Evolutionary conservation across 2,888 invertebrate species (phyloP).

Genomic region (Apodemia duryi): DNA sequence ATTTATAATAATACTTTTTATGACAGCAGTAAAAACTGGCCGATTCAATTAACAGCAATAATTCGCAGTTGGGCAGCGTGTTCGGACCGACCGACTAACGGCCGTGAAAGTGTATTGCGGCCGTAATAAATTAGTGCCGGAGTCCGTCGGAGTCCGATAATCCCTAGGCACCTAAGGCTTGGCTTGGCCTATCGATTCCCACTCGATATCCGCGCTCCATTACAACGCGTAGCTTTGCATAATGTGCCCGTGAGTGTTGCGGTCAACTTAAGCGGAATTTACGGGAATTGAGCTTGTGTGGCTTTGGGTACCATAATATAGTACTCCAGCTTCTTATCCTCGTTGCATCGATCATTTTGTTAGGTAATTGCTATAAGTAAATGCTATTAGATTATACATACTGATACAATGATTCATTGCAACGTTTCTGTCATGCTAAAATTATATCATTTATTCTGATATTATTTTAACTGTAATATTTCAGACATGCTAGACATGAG

Average conservation of each 20-base stretch:
- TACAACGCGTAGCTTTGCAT: slow-evolving; percentile 13
- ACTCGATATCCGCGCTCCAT: slow-evolving; percentile 8
- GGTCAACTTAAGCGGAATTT: slow-evolving; percentile 12
- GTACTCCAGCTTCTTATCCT: not conserved
- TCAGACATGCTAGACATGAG: no score
- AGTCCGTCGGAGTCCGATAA: slow-evolving; percentile 1
- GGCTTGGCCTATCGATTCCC: slow-evolving; percentile 12
- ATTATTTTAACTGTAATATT: no score
- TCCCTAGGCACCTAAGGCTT: not conserved
- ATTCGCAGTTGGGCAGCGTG: not conserved
- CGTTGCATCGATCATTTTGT: not conserved
- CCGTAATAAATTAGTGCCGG: slow-evolving; percentile 9
- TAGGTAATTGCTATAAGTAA: not conserved
- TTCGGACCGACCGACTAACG: not conserved
- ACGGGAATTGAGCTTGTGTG: slow-evolving; percentile 2
- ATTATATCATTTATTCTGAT: no score
- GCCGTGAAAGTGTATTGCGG: not conserved
- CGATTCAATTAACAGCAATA: not conserved
- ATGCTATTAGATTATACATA: not conserved
- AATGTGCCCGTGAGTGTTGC: slow-evolving; percentile 13
- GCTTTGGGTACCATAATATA: not conserved
- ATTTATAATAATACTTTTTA: no score
- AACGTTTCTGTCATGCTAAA: no score
- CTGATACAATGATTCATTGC: no score
- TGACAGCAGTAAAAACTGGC: no score